These are phyloP conservation scores for Leucopsar rothschildi DNA, from an alignment of 2,113 vertebrate species.

Conservation along the genomic window DNA sequence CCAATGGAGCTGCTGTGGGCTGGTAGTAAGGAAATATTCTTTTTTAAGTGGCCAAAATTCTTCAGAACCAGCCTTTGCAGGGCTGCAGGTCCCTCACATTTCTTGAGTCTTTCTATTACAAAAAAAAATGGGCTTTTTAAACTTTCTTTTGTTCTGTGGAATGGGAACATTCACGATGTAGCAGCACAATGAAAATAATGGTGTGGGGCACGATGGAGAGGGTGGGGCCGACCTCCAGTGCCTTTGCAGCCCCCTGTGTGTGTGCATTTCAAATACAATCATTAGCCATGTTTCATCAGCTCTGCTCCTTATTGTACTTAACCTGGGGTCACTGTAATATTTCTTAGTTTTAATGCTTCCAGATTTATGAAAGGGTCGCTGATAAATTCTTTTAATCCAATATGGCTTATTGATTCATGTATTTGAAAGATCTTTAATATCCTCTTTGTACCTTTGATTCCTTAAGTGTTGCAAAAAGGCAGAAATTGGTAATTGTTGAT, in stretches of 20 bases:
- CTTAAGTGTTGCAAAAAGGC: conserved; percentile 71
- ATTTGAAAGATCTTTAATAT: conserved; percentile 50
- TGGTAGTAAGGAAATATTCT: not conserved
- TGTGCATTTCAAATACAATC: not conserved
- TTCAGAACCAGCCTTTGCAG: not conserved
- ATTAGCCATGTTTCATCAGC: conserved; percentile 18
- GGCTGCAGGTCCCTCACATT: not conserved
- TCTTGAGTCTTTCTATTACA: not conserved
- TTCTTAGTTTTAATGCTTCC: conserved; percentile 39
- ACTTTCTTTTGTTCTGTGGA: not conserved
- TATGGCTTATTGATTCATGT: conserved; percentile 41
- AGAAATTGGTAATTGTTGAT: conserved; percentile 71
- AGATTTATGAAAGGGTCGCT: conserved; percentile 37
- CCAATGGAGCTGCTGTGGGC: not conserved
- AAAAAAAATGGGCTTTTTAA: not conserved
- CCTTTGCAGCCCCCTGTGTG: not conserved
- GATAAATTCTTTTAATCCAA: conserved; percentile 59
- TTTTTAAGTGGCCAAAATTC: not conserved
- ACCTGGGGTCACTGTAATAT: conserved; percentile 33
- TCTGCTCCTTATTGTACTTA: conserved; percentile 33
- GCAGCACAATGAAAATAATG: not conserved
- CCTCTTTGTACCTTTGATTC: conserved; percentile 60
- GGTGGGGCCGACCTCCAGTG: not conserved
- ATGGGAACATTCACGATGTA: not conserved
- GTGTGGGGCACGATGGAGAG: not conserved